Evolutionary conservation across 2,113 vertebrate species (phyloP), one percentile per base, ranked within the genome.

Genomic region (Petromus typicus): DNA sequence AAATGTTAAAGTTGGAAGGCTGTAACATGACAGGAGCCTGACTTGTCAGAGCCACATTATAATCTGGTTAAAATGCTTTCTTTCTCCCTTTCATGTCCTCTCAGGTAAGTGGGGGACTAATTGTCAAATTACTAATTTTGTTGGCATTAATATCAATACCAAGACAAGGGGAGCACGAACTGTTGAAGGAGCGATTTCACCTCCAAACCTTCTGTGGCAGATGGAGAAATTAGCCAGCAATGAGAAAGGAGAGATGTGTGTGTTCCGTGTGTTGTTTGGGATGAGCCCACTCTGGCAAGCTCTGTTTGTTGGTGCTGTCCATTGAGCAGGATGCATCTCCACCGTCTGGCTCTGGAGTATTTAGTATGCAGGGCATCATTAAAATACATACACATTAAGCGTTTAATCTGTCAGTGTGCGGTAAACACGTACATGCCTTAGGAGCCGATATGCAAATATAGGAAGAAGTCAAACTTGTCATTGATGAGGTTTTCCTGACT

Each of bases 1-100:
- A 99, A 99, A 99, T 99, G 99, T 99, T 99, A 99, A 99, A 99
- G 98, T 98, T 99, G 97, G 98, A 99, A 99, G 98, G 98, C 98
- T 98, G 95, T 98, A 99, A 99, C 99, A 98, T 99, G 99, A 99
- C 99, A 99, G 99, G 98, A 99, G 98, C 98, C 98, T 98, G 98
- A 98, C 99, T 98, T 99, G 99, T 99, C 99, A 99, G 98, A 99
- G 99, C 97, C 98, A 98, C 98, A 98, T 99, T 99, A 98, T 99
- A 99, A 98, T 98, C 98, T 98, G 98, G 98, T 99, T 99, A 99
- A 98, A 99, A 98, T 98, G 98, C 98, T 98, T 98, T 97, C 97
- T 98, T 96, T 98, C 98, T 98, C 97, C 98, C 98, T 98, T 98
- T 98, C 98, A 98, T 98, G 98, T 98, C 98, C 98, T 98, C 97